Evolutionary conservation across 2,113 vertebrate genomes (phyloP), one percentile per base, ranked within the genome.

Genomic region (Tinamus guttatus): DNA sequence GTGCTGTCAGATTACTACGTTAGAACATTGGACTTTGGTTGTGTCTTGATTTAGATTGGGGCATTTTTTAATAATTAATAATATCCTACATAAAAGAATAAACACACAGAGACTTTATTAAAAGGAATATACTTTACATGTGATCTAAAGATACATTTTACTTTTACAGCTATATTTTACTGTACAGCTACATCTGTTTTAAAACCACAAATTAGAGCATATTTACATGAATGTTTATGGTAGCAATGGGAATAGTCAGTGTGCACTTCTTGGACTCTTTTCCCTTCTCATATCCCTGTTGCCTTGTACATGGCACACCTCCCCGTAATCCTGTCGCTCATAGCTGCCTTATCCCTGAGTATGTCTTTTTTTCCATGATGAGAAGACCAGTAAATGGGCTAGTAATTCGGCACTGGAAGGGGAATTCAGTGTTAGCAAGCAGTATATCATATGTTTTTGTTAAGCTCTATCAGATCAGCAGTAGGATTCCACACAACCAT

Each of bases 141-240:
- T 93, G 28, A 60, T 73, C 38, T 14, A 79, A 89, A 45, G 11
- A 30, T 30, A 47, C 1, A 0, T 75, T 85, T 81, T 77, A 49
- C 77, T 87, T 95, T 84, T 86, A 71, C 9, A 47, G 15, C 22
- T 85, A 4, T 77, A 38, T 68, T 76, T 41, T 41, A 41, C 11
- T 41, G 40, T 41, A 41, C 10, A 49, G 68, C 28, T 20, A 68
- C 11, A 52, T 68, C 52, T 79, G 7, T 69, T 93, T 94, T 68
- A 62, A 89, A 91, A 82, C 25, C 10, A 79, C 51, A 84, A 87
- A 9, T 41, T 87, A 30, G 28, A 87, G 11, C 19, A 7, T 19
- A 62, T 69, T 89, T 85, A 85, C 41, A 36, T 91, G 28, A 87
- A 84, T 36, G 38, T 68, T 87, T 94, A 52, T 85, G 63, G 60